A percentile compares a stretch with the other conserved stretches of the same genome.
Evolutionary conservation across 2,888 invertebrate species (phyloP).

Genomic region (Hartigia nigra): DNA sequence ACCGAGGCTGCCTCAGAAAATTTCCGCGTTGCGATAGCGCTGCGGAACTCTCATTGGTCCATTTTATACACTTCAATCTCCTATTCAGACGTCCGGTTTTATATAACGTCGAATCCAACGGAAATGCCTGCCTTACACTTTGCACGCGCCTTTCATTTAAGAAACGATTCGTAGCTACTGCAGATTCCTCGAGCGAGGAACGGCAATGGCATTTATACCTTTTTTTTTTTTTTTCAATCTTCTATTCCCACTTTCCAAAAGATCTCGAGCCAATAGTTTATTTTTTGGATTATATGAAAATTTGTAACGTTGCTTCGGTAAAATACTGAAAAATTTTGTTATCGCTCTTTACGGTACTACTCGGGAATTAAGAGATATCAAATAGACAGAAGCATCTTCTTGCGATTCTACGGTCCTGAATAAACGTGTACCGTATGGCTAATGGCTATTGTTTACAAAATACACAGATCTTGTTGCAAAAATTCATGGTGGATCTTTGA

Average conservation of each 20-base stretch:
- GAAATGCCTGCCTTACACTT: neutral
- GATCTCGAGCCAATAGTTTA: neutral
- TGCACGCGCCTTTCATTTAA: neutral
- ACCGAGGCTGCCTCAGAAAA: conserved; percentile 3
- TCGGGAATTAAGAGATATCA: no score
- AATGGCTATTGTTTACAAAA: neutral
- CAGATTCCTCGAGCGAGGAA: neutral
- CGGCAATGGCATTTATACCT: neutral
- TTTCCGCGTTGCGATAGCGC: neutral
- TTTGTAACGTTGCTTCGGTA: neutral
- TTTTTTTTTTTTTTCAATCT: neutral
- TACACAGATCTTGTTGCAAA: neutral
- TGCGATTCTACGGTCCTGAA: no score
- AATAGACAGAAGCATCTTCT: no score
- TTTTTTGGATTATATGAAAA: neutral
- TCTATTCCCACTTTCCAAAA: neutral
- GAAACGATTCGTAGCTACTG: neutral
- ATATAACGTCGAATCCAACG: neutral
- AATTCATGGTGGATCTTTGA: neutral
- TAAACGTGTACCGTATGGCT: no score
- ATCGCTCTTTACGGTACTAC: neutral
- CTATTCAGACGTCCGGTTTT: conserved; percentile 7
- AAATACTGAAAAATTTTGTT: neutral
- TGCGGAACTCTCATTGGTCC: conserved; percentile 4
- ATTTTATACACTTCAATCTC: conserved; percentile 2